A percentile compares a stretch with the other conserved stretches of the same genome.
phyloP scores from a whole-genome alignment of 2,797 vertebrate genomes.

The Cynodonichthys magdalenae region DNA sequence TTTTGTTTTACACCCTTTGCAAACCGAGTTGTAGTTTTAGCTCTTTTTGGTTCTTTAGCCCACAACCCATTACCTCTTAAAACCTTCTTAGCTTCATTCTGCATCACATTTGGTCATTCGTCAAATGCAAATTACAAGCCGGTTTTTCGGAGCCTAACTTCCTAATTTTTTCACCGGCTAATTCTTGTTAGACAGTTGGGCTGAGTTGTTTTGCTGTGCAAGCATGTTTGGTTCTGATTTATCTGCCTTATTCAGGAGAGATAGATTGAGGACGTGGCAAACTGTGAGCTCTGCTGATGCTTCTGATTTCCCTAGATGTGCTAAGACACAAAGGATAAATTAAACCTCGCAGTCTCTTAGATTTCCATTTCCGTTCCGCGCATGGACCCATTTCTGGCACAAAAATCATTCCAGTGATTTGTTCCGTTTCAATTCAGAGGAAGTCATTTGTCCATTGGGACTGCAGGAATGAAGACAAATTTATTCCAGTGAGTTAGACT shows the following conservation, averaged over 20 bases:
- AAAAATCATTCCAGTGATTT: conserved; percentile 24
- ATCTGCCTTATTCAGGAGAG: conserved; percentile 32
- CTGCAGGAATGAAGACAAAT: conserved; percentile 7
- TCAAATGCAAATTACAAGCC: background rate
- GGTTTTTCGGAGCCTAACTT: conserved; percentile 19
- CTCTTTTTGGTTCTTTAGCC: background rate
- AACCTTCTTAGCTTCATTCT: background rate
- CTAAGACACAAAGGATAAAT: conserved; percentile 33
- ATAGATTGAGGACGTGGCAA: conserved; percentile 39
- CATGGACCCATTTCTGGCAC: conserved; percentile 1
- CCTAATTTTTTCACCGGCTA: conserved; percentile 44
- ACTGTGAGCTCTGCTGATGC: conserved; percentile 44
- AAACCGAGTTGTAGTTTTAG: too few species aligned
- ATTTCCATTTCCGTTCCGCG: conserved; percentile 37
- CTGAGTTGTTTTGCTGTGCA: conserved; percentile 43
- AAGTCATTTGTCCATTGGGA: conserved; percentile 27
- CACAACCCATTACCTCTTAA: too few species aligned
- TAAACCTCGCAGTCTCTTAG: conserved; percentile 23
- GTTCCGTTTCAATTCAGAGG: conserved; percentile 28
- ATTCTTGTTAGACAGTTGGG: conserved; percentile 36
- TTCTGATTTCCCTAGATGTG: conserved; percentile 63
- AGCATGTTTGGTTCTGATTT: conserved; percentile 47
- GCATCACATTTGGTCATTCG: background rate
- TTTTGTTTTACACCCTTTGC: too few species aligned
- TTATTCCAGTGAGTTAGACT: background rate